A percentile compares a stretch with the other conserved stretches of the same genome.
Conservation (phyloP, 1,140 invertebrate genomes). For the Sesamia nonagrioides region DNA sequence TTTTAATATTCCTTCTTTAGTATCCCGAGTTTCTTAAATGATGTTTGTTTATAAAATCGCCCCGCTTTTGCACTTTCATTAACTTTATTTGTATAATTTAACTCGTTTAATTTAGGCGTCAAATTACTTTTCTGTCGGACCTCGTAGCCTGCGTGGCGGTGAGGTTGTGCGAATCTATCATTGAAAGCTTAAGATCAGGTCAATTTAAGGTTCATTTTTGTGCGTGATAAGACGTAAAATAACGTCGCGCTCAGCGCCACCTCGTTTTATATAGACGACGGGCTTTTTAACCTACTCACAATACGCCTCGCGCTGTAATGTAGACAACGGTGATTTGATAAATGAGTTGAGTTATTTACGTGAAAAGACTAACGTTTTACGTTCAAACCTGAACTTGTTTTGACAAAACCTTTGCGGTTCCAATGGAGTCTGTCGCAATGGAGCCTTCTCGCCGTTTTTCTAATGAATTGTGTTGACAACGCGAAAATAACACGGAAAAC, state of each 20-base stretch:
- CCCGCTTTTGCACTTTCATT: conserved; percentile 70
- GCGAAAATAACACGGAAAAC: conserved; percentile 39
- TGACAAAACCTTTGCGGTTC: conserved; percentile 60
- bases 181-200: conserved; percentile 51
- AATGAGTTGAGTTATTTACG: conserved; percentile 72
- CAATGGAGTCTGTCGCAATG: conserved; percentile 53
- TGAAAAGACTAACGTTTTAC: conserved; percentile 69
- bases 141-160: conserved; percentile 27
- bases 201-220: conserved; percentile 63
- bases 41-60: conserved; percentile 65
- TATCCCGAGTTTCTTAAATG: conserved; percentile 53
- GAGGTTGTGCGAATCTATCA: conserved; percentile 20
- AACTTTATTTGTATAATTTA: conserved; percentile 74
- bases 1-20: conserved; percentile 60
- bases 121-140: conserved; percentile 65
- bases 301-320: conserved; percentile 69
- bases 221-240: conserved; percentile 47
- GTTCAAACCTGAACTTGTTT: conserved; percentile 61
- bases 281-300: conserved; percentile 74
- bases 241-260: conserved; percentile 59
- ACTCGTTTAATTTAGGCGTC: conserved; percentile 73
- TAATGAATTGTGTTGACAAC: conserved; percentile 53
- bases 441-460: conserved; percentile 51
- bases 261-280: conserved; percentile 67
- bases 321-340: conserved; percentile 78